phyloP scores from a whole-genome alignment of 1,140 invertebrate species.

The Atta colombica region DNA sequence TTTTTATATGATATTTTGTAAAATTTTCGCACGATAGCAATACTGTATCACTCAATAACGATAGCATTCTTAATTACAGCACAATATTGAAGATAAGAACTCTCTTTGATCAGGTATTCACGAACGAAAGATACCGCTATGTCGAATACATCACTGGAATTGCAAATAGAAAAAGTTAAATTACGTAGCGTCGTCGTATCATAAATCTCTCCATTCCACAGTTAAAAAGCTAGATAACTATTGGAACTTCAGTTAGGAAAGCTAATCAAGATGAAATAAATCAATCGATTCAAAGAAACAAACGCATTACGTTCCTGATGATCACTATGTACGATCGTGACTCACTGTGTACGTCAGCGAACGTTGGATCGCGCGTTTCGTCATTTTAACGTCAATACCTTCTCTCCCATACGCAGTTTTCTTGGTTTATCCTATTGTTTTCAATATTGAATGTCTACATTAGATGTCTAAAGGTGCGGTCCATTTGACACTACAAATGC shows the following conservation, averaged over 20 bases:
- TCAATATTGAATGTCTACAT: not conserved
- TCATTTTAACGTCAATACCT: conserved; percentile 36
- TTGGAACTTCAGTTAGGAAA: conserved; percentile 33
- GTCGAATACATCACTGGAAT: not conserved
- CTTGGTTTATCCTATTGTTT: conserved; percentile 56
- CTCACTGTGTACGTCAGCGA: conserved; percentile 57
- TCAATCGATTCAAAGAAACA: conserved; percentile 55
- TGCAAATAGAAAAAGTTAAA: conserved; percentile 10
- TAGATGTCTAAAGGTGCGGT: too few species aligned
- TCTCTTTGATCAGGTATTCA: not conserved
- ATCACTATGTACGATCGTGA: conserved; percentile 59
- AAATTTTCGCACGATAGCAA: too few species aligned
- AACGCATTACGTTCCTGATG: conserved; percentile 44
- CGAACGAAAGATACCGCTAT: not conserved
- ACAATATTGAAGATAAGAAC: not conserved
- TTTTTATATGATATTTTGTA: too few species aligned
- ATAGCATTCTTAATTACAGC: not conserved
- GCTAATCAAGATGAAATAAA: conserved; percentile 53
- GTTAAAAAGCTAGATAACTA: conserved; percentile 7
- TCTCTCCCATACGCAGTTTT: conserved; percentile 39
- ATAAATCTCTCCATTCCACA: conserved; percentile 30
- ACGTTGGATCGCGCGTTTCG: conserved; percentile 46
- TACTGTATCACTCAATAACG: too few species aligned
- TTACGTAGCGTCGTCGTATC: conserved; percentile 19
- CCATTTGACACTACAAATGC: too few species aligned